Evolutionary conservation across 2,113 vertebrate species (phyloP).

Genomic region (Chaetodon auriga): DNA sequence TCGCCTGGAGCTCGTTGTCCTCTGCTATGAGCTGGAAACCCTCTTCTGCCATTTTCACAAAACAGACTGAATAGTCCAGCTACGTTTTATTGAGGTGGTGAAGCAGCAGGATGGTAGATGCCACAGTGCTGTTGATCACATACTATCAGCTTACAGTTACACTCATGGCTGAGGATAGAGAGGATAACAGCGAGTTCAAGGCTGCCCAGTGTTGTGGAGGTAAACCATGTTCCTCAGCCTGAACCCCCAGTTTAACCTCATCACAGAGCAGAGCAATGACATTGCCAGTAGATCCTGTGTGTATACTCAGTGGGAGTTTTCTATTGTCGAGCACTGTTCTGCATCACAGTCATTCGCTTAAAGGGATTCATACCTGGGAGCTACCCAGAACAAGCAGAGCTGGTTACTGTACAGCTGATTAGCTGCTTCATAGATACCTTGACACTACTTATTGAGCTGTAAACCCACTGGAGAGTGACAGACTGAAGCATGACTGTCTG

Average conservation of each 20-base stretch:
- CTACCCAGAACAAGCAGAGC: neutral
- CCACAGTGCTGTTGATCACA: conserved; percentile 62
- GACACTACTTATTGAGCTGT: conserved; percentile 28
- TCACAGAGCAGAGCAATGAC: conserved; percentile 46
- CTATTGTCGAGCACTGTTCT: conserved; percentile 3
- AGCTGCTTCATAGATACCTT: conserved; percentile 15
- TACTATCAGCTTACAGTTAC: conserved; percentile 73
- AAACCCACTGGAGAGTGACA: conserved; percentile 7
- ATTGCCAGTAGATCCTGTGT: conserved; percentile 43
- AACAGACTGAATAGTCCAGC: conserved; percentile 50
- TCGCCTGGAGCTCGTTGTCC: conserved; percentile 37
- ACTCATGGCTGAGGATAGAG: conserved; percentile 65
- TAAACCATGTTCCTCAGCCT: conserved; percentile 43
- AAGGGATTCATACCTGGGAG: conserved; percentile 40
- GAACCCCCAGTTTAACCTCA: conserved; percentile 26
- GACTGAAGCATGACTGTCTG: neutral
- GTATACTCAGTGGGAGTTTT: neutral
- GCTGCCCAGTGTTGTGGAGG: conserved; percentile 69
- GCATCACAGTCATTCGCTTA: conserved; percentile 5
- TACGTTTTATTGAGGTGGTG: conserved; percentile 53
- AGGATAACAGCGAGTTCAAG: conserved; percentile 61
- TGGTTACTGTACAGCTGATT: neutral
- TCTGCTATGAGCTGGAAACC: conserved; percentile 48
- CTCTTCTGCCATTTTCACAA: conserved; percentile 72
- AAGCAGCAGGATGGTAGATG: conserved; percentile 53